Evolutionary conservation across 2,113 vertebrate genomes (phyloP).

Genomic region (Argyrosomus japonicus): DNA sequence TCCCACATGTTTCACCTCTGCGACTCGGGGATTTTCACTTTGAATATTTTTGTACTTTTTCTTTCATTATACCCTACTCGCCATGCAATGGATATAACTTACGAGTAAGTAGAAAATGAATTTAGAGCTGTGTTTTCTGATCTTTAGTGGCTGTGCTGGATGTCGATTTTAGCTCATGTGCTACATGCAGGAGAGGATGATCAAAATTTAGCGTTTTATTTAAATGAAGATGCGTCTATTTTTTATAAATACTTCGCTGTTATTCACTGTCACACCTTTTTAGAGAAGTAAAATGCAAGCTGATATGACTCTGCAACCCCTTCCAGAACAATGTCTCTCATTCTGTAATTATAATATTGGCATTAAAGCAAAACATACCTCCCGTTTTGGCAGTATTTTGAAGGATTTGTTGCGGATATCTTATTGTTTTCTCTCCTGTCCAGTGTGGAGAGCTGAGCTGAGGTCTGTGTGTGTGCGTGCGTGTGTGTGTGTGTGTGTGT

Average conservation of each 20-base stretch:
- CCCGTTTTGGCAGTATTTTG: not conserved
- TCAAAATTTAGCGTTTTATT: constrained; percentile 34
- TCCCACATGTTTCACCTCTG: constrained; percentile 84
- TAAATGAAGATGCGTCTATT: not conserved
- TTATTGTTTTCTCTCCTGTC: constrained; percentile 10
- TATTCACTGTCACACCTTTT: constrained; percentile 40
- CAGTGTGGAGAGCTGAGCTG: constrained; percentile 36
- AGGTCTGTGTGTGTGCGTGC: constrained; percentile 35
- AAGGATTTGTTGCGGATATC: constrained; percentile 10
- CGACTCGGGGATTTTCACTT: constrained; percentile 79
- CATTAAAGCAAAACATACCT: constrained; percentile 4
- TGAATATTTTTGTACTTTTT: constrained; percentile 79
- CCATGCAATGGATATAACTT: constrained; percentile 83
- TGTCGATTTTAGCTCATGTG: constrained; percentile 9
- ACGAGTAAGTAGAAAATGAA: constrained; percentile 83
- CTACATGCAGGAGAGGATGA: constrained; percentile 6
- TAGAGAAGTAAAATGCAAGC: constrained; percentile 3
- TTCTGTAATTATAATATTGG: constrained; percentile 8
- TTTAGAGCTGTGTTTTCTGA: constrained; percentile 50
- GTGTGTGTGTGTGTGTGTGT: too few species aligned
- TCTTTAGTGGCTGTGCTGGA: constrained; percentile 15
- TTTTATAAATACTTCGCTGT: not conserved
- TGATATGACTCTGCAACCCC: not conserved
- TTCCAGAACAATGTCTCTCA: not conserved
- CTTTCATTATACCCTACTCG: constrained; percentile 66